These are phyloP conservation scores for Eremophila alpestris DNA, from an alignment of 2,797 vertebrate species.

Conservation along the genomic window DNA sequence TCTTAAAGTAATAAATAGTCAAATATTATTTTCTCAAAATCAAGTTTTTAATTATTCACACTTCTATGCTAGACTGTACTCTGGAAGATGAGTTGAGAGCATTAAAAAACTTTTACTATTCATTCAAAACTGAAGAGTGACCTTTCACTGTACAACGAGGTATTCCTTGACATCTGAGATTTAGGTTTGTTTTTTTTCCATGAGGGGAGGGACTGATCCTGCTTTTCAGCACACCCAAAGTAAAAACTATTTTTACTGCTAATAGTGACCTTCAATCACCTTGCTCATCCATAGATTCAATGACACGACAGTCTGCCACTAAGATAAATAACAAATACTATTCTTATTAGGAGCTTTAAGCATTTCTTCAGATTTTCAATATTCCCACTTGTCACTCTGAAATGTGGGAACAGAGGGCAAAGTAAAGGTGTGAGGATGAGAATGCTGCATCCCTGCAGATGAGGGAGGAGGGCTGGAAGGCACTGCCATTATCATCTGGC, in stretches of 20 bases:
- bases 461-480: neutral
- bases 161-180: neutral
- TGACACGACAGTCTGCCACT: neutral
- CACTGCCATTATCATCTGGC: neutral
- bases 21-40: neutral
- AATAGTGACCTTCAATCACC: neutral
- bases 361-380: neutral
- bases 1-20: neutral
- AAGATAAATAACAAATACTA: neutral
- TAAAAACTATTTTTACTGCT: neutral
- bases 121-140: neutral
- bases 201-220: neutral
- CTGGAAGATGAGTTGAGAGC: neutral
- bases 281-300: neutral
- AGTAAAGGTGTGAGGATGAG: neutral
- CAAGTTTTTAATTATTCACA: neutral
- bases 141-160: neutral
- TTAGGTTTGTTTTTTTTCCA: neutral
- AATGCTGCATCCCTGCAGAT: neutral
- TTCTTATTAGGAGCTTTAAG: neutral
- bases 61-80: neutral
- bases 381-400: neutral
- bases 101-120: neutral
- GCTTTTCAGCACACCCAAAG: neutral
- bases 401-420: neutral